Evolutionary conservation across 2,113 vertebrate species (phyloP).

Genomic region (Eudorcas thomsonii): DNA sequence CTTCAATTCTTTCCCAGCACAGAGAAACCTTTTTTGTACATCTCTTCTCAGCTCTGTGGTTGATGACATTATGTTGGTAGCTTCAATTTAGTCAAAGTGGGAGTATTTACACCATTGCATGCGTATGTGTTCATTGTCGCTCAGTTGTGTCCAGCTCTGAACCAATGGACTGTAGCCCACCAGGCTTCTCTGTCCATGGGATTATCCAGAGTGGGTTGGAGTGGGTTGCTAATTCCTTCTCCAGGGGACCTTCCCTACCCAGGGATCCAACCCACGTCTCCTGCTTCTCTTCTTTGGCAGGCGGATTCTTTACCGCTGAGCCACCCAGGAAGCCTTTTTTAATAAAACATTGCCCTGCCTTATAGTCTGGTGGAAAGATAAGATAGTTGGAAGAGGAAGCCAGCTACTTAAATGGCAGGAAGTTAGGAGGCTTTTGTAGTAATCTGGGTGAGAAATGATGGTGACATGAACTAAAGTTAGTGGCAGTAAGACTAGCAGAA

Average conservation of each 20-base stretch:
- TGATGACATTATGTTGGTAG: neutral
- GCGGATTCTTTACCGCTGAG: neutral
- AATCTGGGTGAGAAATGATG: neutral
- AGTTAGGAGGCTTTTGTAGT: neutral
- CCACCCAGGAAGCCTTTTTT: neutral
- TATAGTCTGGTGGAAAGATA: neutral
- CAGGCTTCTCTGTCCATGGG: neutral
- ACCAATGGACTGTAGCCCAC: neutral
- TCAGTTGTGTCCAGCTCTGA: neutral
- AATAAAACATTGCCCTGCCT: neutral
- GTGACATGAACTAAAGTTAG: neutral
- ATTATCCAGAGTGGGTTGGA: neutral
- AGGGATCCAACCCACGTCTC: neutral
- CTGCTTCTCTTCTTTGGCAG: neutral
- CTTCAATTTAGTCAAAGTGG: neutral
- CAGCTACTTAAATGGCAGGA: neutral
- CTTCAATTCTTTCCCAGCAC: neutral
- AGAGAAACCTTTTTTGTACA: neutral
- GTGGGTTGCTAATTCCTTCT: neutral
- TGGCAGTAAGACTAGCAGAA: neutral
- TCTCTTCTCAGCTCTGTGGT: neutral
- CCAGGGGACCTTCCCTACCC: neutral
- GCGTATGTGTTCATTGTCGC: neutral
- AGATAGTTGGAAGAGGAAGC: neutral
- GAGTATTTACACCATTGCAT: neutral